These are phyloP conservation scores for Tineola bisselliella DNA, from an alignment of 2,888 invertebrate genomes.

Conservation along the genomic window DNA sequence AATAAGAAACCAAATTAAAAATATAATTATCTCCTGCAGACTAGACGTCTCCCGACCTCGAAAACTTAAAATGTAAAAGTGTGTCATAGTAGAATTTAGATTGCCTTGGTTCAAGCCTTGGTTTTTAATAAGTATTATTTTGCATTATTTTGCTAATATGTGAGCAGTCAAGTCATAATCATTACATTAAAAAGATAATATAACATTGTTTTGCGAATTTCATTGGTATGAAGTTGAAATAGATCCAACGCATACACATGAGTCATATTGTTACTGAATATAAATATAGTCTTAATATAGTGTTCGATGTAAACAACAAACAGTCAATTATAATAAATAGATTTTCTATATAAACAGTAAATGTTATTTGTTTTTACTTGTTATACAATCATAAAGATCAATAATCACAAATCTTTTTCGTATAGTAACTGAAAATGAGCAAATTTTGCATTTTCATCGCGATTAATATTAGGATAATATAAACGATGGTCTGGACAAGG, in stretches of 20 bases:
- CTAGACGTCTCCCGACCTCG: background rate
- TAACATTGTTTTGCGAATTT: background rate
- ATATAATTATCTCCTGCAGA: background rate
- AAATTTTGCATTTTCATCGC: too few relatives aligned
- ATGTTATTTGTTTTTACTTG: too few relatives aligned
- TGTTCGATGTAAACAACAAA: background rate
- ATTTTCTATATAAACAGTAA: too few relatives aligned
- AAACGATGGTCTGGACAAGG: too few relatives aligned
- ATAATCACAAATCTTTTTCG: too few relatives aligned
- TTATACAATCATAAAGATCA: too few relatives aligned
- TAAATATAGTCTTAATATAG: background rate
- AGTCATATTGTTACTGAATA: background rate
- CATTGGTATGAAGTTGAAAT: background rate
- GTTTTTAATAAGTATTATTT: background rate
- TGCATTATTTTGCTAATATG: background rate
- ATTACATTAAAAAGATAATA: background rate
- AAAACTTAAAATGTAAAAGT: background rate
- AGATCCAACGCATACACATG: background rate
- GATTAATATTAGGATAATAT: too few relatives aligned
- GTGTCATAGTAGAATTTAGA: background rate
- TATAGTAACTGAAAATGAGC: too few relatives aligned
- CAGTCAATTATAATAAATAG: too few relatives aligned
- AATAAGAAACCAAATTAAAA: background rate
- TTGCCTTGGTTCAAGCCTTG: conserved; percentile 4
- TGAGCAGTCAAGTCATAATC: background rate